Base-by-base conservation (phyloP, 2,113 vertebrate species). In the Gopherus evgoodei region DNA sequence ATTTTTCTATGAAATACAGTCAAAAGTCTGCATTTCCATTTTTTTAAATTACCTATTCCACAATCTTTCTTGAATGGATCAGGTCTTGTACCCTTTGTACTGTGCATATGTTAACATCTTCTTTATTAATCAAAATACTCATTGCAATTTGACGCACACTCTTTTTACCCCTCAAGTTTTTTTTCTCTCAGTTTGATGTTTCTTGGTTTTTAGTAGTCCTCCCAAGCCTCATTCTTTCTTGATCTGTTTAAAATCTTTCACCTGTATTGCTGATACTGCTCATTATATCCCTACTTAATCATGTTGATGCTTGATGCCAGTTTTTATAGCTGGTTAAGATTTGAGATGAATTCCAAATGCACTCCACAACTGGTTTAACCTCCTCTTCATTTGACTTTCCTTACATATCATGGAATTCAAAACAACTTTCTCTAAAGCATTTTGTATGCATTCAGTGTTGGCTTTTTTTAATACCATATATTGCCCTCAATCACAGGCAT, bases 71-170 rank as follows among this genome's bases (percentile, higher is more conserved):
- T 0, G 13, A 80, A 22, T 22, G 81, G 79, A 94, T 89, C 86
- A 72, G 44, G 57, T 81, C 82, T 85, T 80, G n/a, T 1, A 86
- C 89, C 69, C 87, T 91, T 93, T 83, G 85, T 83, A n/a, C 22
- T 54, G 14, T 89, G 81, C 47, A 8, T 52, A 38, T 93, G n/a
- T 90, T 90, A 79, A 83, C 83, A 83, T 86, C 38, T 89, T 95
- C 85, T 84, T 89, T 85, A 95, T 91, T 93, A 92, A 96, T 87
- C 89, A 86, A 95, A 81, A 76, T 80, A 80, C 53, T 95, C 83
- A 75, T 78, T 92, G 89, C 86, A 97, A 88, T 95, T 96, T 94
- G 92, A 93, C 94, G 87, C 89, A 83, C 59, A 90, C 54, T 86
- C 25, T 89, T 94, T 89, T 94, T 84, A 35, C n/a, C 44, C 44